Base-by-base conservation (phyloP, 2,113 vertebrate genomes). In the Perccottus glenii region DNA sequence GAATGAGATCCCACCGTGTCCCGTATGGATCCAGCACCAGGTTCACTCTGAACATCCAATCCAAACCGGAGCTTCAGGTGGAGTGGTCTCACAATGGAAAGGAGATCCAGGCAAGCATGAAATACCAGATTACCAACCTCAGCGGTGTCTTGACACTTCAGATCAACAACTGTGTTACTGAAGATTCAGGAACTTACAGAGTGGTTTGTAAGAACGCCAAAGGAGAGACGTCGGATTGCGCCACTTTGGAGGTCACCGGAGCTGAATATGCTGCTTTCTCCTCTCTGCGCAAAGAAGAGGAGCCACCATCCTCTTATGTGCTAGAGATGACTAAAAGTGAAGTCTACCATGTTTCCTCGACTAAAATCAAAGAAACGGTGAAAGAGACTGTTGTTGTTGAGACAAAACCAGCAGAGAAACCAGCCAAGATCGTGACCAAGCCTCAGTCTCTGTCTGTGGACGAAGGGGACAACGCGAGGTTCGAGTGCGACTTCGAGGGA, bases 151-250 rank as follows among this genome's bases (percentile, higher is more conserved):
- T 99, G 67, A 96, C 95, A 16, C 92, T 99, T 45, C 94, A 96
- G 80, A 95, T 99, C 80, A 91, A 89, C 0, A 92, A 95, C 77
- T 99, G 97, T 69, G 93, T 95, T 11, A 90, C 88, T 61, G 95
- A 98, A 42, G 96, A 99, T 72, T 93, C 95, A 0, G 98, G 98
- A 50, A 98, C 96, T 5, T 99, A 99, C 67, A 93, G 96, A 51
- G 95, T 94, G 6, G 92, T 98, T 51, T 96, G 95, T 86, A 94
- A 90, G 73, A 99, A 98, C 64, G 81, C 94, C 84, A 98, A 94
- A 93, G 97, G 98, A 12, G 96, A 99, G 80, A 94, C 95, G 27
- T 97, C 96, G 3, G 97, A 99, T 83, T 98, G 97, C 11, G 96
- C 96, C 9, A 98, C 95, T 0, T 72, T 99, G 53, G 97, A 99